These are phyloP conservation scores for Monopis laevigella DNA, from an alignment of 2,888 invertebrate genomes.

Conservation along the genomic window DNA sequence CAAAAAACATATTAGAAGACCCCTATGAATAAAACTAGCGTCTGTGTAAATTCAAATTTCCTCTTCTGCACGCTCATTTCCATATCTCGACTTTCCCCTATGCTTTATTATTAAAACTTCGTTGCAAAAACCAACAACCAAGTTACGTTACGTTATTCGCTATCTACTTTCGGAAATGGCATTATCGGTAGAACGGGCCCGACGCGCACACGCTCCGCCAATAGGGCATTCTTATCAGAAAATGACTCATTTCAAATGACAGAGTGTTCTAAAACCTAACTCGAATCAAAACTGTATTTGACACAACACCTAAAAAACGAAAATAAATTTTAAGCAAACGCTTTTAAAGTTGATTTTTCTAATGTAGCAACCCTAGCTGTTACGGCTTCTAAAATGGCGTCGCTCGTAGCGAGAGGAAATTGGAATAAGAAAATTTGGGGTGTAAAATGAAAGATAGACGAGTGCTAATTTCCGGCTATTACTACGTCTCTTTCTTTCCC, in stretches of 20 bases:
- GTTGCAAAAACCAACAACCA: constrained; percentile 44
- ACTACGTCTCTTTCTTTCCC: constrained; percentile 65
- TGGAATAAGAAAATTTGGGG: constrained; percentile 82
- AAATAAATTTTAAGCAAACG: constrained; percentile 24
- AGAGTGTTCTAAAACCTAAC: constrained; percentile 60
- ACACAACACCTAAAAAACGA: constrained; percentile 25
- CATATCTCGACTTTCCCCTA: constrained; percentile 60
- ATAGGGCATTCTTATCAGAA: constrained; percentile 75
- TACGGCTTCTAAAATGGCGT: constrained; percentile 37
- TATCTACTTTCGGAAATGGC: constrained; percentile 63
- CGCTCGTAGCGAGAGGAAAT: constrained; percentile 68
- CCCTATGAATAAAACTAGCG: constrained; percentile 63
- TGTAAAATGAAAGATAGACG: constrained; percentile 81
- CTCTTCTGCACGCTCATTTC: constrained; percentile 63
- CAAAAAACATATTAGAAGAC: too few relatives aligned
- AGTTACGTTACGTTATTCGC: constrained; percentile 38
- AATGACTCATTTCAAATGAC: constrained; percentile 77
- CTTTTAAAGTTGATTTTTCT: not conserved
- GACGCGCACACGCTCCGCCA: constrained; percentile 63
- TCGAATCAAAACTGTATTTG: constrained; percentile 43
- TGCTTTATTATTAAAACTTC: constrained; percentile 62
- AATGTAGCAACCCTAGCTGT: constrained; percentile 18
- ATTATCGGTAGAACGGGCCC: constrained; percentile 54
- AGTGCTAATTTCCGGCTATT: constrained; percentile 76
- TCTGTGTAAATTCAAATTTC: constrained; percentile 67